Conservation (phyloP, 2,113 vertebrate species). For the Syngnathus scovelli region DNA sequence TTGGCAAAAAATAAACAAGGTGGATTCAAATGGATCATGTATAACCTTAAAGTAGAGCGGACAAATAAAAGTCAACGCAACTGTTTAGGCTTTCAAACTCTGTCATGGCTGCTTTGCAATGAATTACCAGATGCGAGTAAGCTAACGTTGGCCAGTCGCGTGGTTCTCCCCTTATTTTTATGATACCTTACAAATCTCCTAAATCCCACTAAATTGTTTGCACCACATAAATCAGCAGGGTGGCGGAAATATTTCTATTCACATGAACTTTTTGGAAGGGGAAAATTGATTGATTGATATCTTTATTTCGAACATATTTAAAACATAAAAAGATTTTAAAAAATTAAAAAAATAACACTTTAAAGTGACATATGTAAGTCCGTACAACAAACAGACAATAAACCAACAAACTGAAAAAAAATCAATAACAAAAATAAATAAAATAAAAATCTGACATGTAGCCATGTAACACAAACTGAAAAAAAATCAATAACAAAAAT, state of each 20-base stretch:
- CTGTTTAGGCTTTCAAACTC: background rate
- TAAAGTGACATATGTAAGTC: too few relatives aligned
- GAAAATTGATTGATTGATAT: too few relatives aligned
- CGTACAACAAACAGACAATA: too few relatives aligned
- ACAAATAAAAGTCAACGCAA: background rate
- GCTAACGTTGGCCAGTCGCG: background rate
- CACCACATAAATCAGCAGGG: background rate
- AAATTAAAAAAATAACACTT: too few relatives aligned
- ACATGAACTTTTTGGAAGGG: background rate
- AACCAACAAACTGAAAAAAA: too few relatives aligned
- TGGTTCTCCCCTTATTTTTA: background rate
- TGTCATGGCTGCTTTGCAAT: background rate
- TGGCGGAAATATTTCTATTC: background rate
- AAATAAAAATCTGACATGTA: background rate
- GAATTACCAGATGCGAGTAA: background rate
- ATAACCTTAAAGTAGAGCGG: background rate
- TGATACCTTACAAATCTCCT: background rate
- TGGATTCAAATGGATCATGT: conserved; percentile 3
- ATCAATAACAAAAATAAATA: background rate
- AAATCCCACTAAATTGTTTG: background rate
- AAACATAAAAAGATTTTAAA: too few relatives aligned
- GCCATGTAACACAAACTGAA: too few relatives aligned
- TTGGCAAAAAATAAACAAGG: conserved; percentile 3
- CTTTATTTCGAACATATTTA: too few relatives aligned
- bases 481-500: background rate